Evolutionary conservation across 1,140 invertebrate species (phyloP).

Genomic region (Oscheius sp.): DNA sequence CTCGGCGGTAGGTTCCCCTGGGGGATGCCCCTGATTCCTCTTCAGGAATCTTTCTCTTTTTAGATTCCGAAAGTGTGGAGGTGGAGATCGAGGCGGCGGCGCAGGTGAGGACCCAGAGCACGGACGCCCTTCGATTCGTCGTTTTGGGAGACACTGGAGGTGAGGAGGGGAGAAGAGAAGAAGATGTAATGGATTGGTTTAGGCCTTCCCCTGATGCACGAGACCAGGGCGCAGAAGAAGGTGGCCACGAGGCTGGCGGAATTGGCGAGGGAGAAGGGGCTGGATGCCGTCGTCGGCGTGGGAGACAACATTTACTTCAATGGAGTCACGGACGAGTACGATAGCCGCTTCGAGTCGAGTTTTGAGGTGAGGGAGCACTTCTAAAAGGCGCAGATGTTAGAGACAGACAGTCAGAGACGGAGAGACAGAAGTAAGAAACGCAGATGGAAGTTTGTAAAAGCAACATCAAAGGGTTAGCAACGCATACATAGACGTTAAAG

Average conservation of each 20-base stretch:
- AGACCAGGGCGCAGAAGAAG: slow-evolving; percentile 40
- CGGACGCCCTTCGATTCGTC: slow-evolving; percentile 41
- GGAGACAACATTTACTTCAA: slow-evolving; percentile 52
- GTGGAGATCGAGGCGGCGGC: not conserved
- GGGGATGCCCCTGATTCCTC: not conserved
- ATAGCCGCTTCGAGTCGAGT: slow-evolving; percentile 40
- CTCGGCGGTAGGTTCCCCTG: not conserved
- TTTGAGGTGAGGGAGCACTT: not conserved
- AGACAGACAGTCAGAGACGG: not conserved
- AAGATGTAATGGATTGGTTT: not conserved
- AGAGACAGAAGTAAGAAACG: too few species aligned
- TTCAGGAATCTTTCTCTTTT: not conserved
- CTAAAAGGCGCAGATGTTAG: not conserved
- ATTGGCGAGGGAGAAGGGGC: slow-evolving; percentile 19
- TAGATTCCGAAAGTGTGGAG: not conserved
- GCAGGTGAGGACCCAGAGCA: not conserved
- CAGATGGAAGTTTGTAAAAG: too few species aligned
- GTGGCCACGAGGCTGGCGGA: slow-evolving; percentile 39
- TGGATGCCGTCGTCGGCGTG: slow-evolving; percentile 40
- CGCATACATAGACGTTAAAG: too few species aligned
- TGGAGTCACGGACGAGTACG: slow-evolving; percentile 45
- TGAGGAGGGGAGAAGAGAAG: not conserved
- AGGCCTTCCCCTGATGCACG: slow-evolving; percentile 43
- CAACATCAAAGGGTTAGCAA: too few species aligned
- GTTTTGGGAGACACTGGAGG: slow-evolving; percentile 55